Evolutionary conservation across 1,140 invertebrate species (phyloP).

Genomic region (Trichonephila clavata): DNA sequence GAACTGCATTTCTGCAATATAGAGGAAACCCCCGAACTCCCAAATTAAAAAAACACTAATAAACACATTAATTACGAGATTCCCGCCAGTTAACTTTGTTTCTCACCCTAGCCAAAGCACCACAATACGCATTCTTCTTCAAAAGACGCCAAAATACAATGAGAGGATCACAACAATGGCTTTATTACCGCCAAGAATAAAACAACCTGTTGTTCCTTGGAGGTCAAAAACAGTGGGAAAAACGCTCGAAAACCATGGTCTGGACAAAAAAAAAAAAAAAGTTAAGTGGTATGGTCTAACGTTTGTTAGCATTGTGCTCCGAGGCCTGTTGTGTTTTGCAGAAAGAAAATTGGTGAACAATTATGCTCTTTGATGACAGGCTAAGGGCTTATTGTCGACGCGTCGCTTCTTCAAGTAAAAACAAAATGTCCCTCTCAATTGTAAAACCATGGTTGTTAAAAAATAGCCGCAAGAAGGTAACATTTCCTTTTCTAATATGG

Average conservation of each 20-base stretch:
- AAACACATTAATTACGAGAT: constrained; percentile 62
- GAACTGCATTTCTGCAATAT: neutral
- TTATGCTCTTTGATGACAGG: constrained; percentile 62
- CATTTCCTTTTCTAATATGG: neutral
- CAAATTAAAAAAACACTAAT: constrained; percentile 51
- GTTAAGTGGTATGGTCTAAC: constrained; percentile 51
- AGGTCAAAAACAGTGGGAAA: constrained; percentile 68
- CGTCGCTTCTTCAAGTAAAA: constrained; percentile 40
- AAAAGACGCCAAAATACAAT: constrained; percentile 62
- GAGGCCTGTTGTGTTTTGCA: constrained; percentile 32
- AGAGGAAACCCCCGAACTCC: neutral
- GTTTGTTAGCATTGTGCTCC: constrained; percentile 70
- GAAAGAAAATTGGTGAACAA: constrained; percentile 57
- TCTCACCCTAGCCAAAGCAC: constrained; percentile 25
- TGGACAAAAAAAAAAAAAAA: constrained; percentile 36
- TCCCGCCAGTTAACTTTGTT: constrained; percentile 40
- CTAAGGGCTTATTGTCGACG: constrained; percentile 39
- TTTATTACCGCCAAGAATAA: constrained; percentile 68
- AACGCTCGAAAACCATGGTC: constrained; percentile 57
- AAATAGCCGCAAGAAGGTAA: neutral
- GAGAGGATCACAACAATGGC: constrained; percentile 68
- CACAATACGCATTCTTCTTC: constrained; percentile 58
- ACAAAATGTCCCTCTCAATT: constrained; percentile 60
- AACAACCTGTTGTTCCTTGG: constrained; percentile 66
- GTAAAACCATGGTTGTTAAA: constrained; percentile 36